These are phyloP conservation scores for Paramisgurnus dabryanus DNA, from an alignment of 2,113 vertebrate genomes.

Conservation along the genomic window DNA sequence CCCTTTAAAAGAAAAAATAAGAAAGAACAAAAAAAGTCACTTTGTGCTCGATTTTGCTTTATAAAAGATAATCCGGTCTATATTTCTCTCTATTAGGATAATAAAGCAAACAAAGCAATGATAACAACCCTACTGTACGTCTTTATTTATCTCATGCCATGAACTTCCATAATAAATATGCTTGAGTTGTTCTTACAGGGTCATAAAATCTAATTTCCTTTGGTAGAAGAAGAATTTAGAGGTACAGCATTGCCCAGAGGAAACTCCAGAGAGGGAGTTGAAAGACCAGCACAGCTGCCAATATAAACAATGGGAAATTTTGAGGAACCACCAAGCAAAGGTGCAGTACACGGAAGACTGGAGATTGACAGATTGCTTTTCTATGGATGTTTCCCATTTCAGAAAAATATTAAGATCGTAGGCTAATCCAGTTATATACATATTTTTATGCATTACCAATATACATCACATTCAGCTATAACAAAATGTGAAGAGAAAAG, in stretches of 20 bases:
- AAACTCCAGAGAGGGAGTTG: conserved; percentile 45
- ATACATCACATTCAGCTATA: background rate
- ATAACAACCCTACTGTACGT: background rate
- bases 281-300: conserved; percentile 41
- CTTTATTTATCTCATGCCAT: conserved; percentile 45
- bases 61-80: conserved; percentile 14
- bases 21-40: too few species aligned
- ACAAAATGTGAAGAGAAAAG: background rate
- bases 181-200: conserved; percentile 51
- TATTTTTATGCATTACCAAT: background rate
- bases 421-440: background rate
- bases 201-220: conserved; percentile 69
- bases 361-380: conserved; percentile 1
- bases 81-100: conserved; percentile 10
- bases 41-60: background rate
- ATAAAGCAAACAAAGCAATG: background rate
- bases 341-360: background rate
- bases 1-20: conserved; percentile 72
- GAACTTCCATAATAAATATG: conserved; percentile 67
- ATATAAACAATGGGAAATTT: conserved; percentile 54
- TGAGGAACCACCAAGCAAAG: conserved; percentile 9
- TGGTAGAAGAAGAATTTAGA: conserved; percentile 59
- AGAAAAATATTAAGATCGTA: background rate
- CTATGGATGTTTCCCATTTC: background rate
- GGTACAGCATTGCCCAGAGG: conserved; percentile 48